Percentiles rank a stretch among this genome's conserved stretches.
phyloP scores from a whole-genome alignment of 2,113 vertebrate genomes.

The Galeopterus variegatus region DNA sequence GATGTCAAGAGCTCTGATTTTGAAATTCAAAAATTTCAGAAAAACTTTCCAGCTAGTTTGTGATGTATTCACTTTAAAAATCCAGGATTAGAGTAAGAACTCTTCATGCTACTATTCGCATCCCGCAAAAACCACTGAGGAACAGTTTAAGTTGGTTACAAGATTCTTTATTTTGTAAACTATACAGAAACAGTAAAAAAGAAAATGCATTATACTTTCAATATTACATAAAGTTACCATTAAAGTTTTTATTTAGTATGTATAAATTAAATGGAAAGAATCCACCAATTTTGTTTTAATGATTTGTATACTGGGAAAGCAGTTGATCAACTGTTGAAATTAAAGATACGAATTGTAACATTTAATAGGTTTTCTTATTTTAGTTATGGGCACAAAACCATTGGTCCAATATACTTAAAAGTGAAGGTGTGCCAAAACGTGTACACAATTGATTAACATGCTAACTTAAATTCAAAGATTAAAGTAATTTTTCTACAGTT shows the following conservation, averaged over 20 bases:
- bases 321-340: constrained; percentile 81
- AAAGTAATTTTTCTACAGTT: constrained; percentile 90
- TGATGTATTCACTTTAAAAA: constrained; percentile 4
- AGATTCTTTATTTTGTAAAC: constrained; percentile 98
- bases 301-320: constrained; percentile 81
- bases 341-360: constrained; percentile 79
- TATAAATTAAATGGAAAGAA: constrained; percentile 86
- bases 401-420: constrained; percentile 84
- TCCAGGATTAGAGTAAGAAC: not conserved
- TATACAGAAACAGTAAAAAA: constrained; percentile 97
- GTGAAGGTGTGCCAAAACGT: constrained; percentile 85
- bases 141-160: constrained; percentile 91
- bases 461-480: constrained; percentile 91
- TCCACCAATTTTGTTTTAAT: constrained; percentile 83
- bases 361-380: constrained; percentile 79
- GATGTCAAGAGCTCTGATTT: constrained; percentile 4
- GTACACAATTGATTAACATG: constrained; percentile 91
- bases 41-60: not conserved
- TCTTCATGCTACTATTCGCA: not conserved
- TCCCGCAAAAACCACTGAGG: constrained; percentile 63
- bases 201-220: constrained; percentile 92
- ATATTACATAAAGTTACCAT: constrained; percentile 89
- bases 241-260: constrained; percentile 86
- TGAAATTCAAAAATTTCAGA: constrained; percentile 65
- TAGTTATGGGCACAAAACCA: constrained; percentile 86